phyloP scores from a whole-genome alignment of 2,113 vertebrate species.

The Barnardius zonarius region DNA sequence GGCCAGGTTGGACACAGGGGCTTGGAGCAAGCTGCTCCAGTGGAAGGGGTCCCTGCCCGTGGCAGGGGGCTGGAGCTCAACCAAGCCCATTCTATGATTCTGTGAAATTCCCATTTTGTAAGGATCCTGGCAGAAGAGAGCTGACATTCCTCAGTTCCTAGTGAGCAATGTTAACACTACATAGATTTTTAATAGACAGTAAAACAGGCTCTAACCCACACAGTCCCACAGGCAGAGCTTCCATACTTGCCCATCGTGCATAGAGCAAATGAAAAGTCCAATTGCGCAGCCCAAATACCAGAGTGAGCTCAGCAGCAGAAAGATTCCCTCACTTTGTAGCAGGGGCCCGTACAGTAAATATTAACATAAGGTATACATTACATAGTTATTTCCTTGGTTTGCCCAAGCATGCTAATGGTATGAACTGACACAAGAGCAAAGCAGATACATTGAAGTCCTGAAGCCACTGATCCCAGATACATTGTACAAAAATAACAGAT shows the following conservation, averaged over 20 bases:
- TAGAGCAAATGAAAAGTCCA: neutral
- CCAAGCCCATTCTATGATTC: neutral
- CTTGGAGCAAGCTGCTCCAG: neutral
- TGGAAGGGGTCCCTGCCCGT: neutral
- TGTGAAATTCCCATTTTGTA: neutral
- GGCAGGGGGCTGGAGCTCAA: neutral
- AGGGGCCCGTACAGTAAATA: neutral
- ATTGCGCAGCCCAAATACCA: neutral
- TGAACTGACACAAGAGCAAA: neutral
- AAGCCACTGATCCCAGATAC: neutral
- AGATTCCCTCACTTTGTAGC: neutral
- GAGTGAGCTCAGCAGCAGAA: neutral
- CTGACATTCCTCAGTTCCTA: neutral
- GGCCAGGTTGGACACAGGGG: neutral
- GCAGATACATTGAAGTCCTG: neutral
- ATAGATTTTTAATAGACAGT: neutral
- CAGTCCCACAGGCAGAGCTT: neutral
- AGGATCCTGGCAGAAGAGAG: neutral
- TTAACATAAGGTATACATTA: neutral
- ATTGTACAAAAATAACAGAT: neutral
- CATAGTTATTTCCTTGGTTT: neutral
- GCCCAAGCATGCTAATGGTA: neutral
- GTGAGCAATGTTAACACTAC: neutral
- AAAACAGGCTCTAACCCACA: neutral
- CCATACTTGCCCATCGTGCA: neutral